These are phyloP conservation scores for Biston stratarius DNA, from an alignment of 2,888 invertebrate genomes.

Conservation along the genomic window DNA sequence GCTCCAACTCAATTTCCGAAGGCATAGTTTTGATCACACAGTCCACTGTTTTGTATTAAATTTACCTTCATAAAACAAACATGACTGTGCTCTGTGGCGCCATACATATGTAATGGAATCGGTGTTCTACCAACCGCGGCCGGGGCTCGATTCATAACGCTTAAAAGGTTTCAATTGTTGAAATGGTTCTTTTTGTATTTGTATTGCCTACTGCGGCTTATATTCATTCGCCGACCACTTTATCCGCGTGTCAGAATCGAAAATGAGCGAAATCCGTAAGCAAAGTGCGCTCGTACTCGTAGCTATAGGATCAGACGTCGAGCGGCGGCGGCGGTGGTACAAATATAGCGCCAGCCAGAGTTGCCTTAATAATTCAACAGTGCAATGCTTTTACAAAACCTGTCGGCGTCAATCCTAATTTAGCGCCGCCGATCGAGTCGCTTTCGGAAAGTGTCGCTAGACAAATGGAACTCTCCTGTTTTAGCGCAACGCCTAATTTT, in stretches of 20 bases:
- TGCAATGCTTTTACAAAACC: conserved; percentile 87
- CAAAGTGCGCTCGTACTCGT: conserved; percentile 64
- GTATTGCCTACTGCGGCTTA: conserved; percentile 63
- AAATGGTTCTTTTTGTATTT: conserved; percentile 56
- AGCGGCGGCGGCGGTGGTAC: conserved; percentile 69
- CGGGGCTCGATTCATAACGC: conserved; percentile 48
- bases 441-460: conserved; percentile 82
- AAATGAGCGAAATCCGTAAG: conserved; percentile 78
- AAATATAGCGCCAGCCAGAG: conserved; percentile 80
- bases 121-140: conserved; percentile 41
- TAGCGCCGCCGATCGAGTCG: conserved; percentile 79
- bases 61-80: conserved; percentile 34
- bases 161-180: conserved; percentile 57
- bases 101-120: conserved; percentile 36
- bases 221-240: conserved; percentile 74
- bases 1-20: conserved; percentile 73
- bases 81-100: conserved; percentile 14
- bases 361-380: conserved; percentile 85
- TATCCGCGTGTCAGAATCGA: conserved; percentile 82
- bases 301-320: conserved; percentile 62
- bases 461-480: conserved; percentile 82
- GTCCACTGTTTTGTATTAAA: conserved; percentile 52
- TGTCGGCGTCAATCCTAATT: conserved; percentile 86
- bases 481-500: conserved; percentile 57
- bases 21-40: conserved; percentile 74